Evolutionary conservation across 2,113 vertebrate species (phyloP), one percentile per base, ranked within the genome.

Genomic region (Prinia subflava): DNA sequence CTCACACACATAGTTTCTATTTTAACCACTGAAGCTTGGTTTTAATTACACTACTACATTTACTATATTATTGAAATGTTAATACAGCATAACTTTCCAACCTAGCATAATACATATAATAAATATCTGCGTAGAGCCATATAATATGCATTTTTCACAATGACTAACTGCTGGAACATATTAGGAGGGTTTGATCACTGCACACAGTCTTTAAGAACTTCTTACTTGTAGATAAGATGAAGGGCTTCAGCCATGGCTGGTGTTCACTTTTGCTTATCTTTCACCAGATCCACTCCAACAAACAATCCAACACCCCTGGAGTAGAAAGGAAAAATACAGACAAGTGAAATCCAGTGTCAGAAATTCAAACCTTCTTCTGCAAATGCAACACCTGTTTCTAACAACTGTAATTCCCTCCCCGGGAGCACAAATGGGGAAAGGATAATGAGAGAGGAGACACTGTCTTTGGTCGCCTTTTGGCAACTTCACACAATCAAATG

Each of bases 191-290:
- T 82, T 78, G 56, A 77, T 49, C 33, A 35, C 30, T 46, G 49
- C 35, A 79, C 8, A 10, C 6, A 70, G 35, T 63, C 42, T 59
- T 78, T 30, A 62, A 33, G 64, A 73, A 30, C 3, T 20, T 92
- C 96, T 98, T 96, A 99, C 99, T 97, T 98, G 94, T 99, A 99
- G 94, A 99, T 99, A 74, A 99, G 84, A 56, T 99, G 98, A 83
- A 99, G 99, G 17, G 99, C 99, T 94, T 99, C 99, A 6, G 99
- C 99, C 7, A 98, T 99, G 30, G 99, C 99, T 6, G 99, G 99
- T 6, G 98, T 99, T 80, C 99, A 97, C 80, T 97, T 98, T 73
- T 97, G 74, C 17, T 42, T 95, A 93, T 99, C 99, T 92, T 95
- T 99, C 95, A 99, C 99, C 23, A 99, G 97, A 96, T 99, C 99